phyloP scores from a whole-genome alignment of 1,140 invertebrate species.

The Drosophila auraria region DNA sequence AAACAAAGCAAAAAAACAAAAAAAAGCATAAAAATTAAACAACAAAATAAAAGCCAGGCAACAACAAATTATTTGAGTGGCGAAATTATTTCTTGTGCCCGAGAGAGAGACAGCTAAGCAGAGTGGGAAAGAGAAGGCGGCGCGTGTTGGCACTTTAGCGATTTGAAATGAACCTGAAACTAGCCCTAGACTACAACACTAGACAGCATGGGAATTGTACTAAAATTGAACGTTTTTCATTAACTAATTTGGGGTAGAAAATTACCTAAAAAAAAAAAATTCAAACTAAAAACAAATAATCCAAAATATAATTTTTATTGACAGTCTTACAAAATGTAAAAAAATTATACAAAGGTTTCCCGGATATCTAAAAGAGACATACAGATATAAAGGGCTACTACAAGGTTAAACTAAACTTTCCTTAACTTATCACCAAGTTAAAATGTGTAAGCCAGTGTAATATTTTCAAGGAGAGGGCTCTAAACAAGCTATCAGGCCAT shows the following conservation, averaged over 20 bases:
- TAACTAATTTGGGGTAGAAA: background rate
- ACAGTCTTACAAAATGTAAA: too few relatives aligned
- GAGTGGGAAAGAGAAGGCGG: conserved; percentile 34
- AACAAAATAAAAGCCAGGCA: conserved; percentile 16
- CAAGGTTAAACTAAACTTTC: background rate
- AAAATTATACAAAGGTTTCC: too few relatives aligned
- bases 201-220: background rate
- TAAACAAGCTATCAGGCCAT: conserved; percentile 10
- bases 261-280: too few relatives aligned
- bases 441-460: conserved; percentile 4
- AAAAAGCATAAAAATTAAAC: conserved; percentile 2
- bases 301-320: too few relatives aligned
- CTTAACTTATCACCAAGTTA: rapidly evolving
- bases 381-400: too few relatives aligned
- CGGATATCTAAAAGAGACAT: too few relatives aligned
- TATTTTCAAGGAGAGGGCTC: conserved; percentile 7
- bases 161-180: conserved; percentile 38
- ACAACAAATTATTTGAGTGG: conserved; percentile 51
- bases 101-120: conserved; percentile 16
- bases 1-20: conserved; percentile 25
- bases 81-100: conserved; percentile 45
- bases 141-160: conserved; percentile 73
- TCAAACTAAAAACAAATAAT: too few relatives aligned
- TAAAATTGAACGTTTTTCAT: background rate
- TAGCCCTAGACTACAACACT: conserved; percentile 35